Conservation (phyloP, 2,888 invertebrate genomes). For the Archips crataeganus region DNA sequence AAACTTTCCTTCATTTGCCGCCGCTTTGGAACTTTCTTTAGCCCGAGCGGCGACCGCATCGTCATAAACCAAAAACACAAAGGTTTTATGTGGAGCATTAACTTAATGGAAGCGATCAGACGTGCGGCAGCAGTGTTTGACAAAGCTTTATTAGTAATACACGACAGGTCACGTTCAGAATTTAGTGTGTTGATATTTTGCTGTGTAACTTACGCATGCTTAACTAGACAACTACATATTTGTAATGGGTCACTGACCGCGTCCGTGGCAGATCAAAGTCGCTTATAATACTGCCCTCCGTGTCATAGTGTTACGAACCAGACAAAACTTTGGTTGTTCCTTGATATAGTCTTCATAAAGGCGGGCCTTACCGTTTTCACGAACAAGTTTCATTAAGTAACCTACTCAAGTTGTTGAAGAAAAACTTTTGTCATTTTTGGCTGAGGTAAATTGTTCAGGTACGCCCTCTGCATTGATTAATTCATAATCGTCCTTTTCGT, state of each 20-base stretch:
- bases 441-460: conserved; percentile 10
- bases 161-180: conserved; percentile 46
- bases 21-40: conserved; percentile 51
- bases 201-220: neutral
- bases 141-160: conserved; percentile 61
- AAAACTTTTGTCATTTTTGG: conserved; percentile 13
- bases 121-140: conserved; percentile 64
- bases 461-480: conserved; percentile 9
- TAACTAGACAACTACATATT: neutral
- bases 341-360: conserved; percentile 15
- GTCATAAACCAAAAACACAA: conserved; percentile 77
- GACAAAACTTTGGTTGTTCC: conserved; percentile 10
- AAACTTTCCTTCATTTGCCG: conserved; percentile 64
- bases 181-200: conserved; percentile 7
- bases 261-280: neutral
- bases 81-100: conserved; percentile 80
- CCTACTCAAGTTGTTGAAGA: conserved; percentile 1
- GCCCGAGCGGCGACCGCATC: conserved; percentile 60
- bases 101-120: conserved; percentile 74
- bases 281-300: neutral
- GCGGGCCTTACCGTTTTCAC: conserved; percentile 12
- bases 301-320: neutral
- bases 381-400: conserved; percentile 22
- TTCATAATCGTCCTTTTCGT: neutral
- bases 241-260: neutral